Evolutionary conservation across 2,888 invertebrate species (phyloP), one percentile per base, ranked within the genome.

Genomic region (Phanerotoma sp.): DNA sequence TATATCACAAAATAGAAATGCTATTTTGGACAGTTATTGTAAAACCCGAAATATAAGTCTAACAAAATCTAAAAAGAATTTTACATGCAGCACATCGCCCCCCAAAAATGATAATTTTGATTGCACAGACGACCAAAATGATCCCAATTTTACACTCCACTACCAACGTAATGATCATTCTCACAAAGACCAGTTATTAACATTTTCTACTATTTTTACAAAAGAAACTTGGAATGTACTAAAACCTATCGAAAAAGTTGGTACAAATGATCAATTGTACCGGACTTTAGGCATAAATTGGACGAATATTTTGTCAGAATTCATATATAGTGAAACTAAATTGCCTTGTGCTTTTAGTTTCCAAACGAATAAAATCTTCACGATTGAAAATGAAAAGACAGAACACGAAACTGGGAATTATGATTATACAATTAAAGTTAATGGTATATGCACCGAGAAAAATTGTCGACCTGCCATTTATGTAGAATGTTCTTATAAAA

Each of bases 391-490:
- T 16, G 16, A 37, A 15, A n/a, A n/a, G n/a, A n/a, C n/a, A n/a
- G n/a, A n/a, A n/a, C n/a, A n/a, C n/a, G n/a, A n/a, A n/a, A n/a
- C n/a, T n/a, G n/a, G n/a, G n/a, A 16, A 13, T 16, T 10, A 37
- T 37, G 16, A 37, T 13, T 37, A 37, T 15, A 37, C 5, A 37
- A 11, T 48, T 25, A 42, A 51, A 47, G 15, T 37, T 15, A 13
- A 21, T 33, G 16, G 16, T 48, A 6, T 44, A 48, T 37, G 42
- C 25, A 25, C 25, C 25, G 13, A 42, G 3, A 42, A 42, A 13
- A 25, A n/a, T 15, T 42, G 42, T 25, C 22, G 9, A 4, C 15
- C 42, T n/a, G 25, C 42, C 2, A 25, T 42, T 13, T 25, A 42
- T 42, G 42, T 22, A 7, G 42, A 42, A 25, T 42, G 42, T 25